Conservation (phyloP, 30 jellyfish, hydroid and myxozoan genomes). For the Aurelia sp. region DNA sequence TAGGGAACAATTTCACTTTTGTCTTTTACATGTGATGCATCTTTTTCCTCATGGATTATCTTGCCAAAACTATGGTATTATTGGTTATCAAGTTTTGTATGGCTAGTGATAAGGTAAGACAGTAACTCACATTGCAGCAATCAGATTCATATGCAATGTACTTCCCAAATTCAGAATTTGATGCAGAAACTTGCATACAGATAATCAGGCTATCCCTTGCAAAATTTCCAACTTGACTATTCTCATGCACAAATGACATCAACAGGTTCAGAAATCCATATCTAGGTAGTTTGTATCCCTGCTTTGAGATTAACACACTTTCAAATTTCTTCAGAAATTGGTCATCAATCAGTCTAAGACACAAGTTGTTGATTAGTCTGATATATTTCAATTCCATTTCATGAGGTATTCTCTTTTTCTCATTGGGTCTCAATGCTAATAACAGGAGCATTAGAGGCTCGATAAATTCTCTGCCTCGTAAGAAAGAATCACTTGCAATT, state of each 20-base stretch:
- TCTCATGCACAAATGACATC: slow-evolving; percentile 73
- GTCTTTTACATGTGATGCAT: too few relatives aligned
- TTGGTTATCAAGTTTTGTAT: too few relatives aligned
- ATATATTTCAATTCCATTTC: slow-evolving; percentile 76
- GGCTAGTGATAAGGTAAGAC: background rate
- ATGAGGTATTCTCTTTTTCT: slow-evolving; percentile 80
- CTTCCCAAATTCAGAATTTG: slow-evolving; percentile 51
- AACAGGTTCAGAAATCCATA: slow-evolving; percentile 77
- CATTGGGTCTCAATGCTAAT: slow-evolving; percentile 85
- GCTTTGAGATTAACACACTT: slow-evolving; percentile 50
- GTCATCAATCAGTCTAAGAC: slow-evolving; percentile 69
- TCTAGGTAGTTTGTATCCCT: slow-evolving; percentile 83
- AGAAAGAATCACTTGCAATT: slow-evolving; percentile 54
- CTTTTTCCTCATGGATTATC: too few relatives aligned
- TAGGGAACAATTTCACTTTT: too few relatives aligned
- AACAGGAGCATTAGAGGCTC: slow-evolving; percentile 76
- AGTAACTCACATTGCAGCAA: slow-evolving; percentile 82
- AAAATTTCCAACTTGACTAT: slow-evolving; percentile 70
- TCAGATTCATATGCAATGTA: slow-evolving; percentile 78
- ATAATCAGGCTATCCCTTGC: slow-evolving; percentile 79
- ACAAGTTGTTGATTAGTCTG: slow-evolving; percentile 56
- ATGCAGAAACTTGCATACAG: slow-evolving; percentile 72
- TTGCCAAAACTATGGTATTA: too few relatives aligned
- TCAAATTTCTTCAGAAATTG: slow-evolving; percentile 66
- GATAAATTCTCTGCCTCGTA: slow-evolving; percentile 50